These are phyloP conservation scores for Hymenochirus boettgeri DNA, from an alignment of 2,113 vertebrate genomes.

Conservation along the genomic window DNA sequence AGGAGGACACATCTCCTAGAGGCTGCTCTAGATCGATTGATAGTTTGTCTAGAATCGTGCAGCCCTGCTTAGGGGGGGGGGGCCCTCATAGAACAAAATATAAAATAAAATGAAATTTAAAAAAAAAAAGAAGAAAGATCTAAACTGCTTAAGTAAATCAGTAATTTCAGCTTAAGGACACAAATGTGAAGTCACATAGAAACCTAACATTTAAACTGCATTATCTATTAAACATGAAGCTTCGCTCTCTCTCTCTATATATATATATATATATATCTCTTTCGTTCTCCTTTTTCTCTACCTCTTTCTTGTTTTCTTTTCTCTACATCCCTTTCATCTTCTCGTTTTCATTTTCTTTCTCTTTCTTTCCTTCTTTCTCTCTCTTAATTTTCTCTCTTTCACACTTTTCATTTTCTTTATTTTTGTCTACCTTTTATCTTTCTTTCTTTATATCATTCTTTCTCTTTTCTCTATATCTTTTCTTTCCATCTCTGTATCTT, in stretches of 20 bases:
- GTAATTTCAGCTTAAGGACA: slow-evolving; percentile 99
- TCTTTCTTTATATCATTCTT: too few species aligned
- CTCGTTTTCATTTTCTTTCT: too few species aligned
- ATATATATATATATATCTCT: slow-evolving; percentile 29
- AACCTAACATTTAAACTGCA: slow-evolving; percentile 87
- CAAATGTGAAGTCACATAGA: slow-evolving; percentile 99
- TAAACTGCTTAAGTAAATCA: slow-evolving; percentile 99
- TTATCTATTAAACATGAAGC: slow-evolving; percentile 98
- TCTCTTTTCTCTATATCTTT: slow-evolving; percentile 60
- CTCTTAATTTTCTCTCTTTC: too few species aligned
- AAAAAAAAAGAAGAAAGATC: slow-evolving; percentile 67
- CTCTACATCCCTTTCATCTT: too few species aligned
- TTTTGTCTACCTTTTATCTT: too few species aligned
- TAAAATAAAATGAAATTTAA: slow-evolving; percentile 51
- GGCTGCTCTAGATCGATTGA: slow-evolving; percentile 99
- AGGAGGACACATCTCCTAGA: slow-evolving; percentile 97
- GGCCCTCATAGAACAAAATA: slow-evolving; percentile 68
- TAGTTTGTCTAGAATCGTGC: slow-evolving; percentile 99
- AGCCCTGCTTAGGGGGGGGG: slow-evolving; percentile 93
- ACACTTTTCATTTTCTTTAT: too few species aligned
- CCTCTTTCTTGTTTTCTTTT: too few species aligned
- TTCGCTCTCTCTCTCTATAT: slow-evolving; percentile 60
- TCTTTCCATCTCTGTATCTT: slow-evolving; percentile 44
- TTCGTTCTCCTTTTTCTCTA: slow-evolving; percentile 75
- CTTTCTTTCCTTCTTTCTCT: slow-evolving; percentile 5